These are phyloP conservation scores for Agrochola litura DNA, from an alignment of 2,888 invertebrate species.

Conservation along the genomic window DNA sequence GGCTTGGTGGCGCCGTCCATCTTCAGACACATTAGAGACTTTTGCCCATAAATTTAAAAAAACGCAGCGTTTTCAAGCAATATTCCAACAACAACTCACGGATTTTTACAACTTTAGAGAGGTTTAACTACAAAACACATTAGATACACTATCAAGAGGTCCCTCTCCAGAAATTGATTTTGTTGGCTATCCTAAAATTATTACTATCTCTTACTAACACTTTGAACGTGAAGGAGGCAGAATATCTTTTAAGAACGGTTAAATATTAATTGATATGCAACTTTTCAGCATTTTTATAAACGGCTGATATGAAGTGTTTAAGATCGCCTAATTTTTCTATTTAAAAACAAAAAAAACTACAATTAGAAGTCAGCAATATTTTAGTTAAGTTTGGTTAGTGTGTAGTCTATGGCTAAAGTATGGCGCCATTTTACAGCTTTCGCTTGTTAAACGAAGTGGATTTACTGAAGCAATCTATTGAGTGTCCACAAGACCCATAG, in stretches of 20 bases:
- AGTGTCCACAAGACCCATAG: conserved; percentile 32
- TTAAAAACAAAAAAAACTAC: too few relatives aligned
- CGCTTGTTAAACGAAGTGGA: conserved; percentile 13
- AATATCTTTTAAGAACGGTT: not conserved
- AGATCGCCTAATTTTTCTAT: not conserved
- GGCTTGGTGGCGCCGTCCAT: too few relatives aligned
- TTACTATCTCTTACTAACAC: not conserved
- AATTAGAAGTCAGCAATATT: not conserved
- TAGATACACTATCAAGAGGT: not conserved
- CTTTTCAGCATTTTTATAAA: not conserved
- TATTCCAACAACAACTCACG: not conserved
- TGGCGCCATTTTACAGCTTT: not conserved
- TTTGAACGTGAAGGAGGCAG: not conserved
- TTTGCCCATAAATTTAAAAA: too few relatives aligned
- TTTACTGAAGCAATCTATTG: conserved; percentile 35
- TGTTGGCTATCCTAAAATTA: not conserved
- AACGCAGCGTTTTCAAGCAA: not conserved
- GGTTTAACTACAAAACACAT: too few relatives aligned
- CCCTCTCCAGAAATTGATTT: not conserved
- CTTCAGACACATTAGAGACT: too few relatives aligned
- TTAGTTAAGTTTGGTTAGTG: not conserved
- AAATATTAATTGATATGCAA: not conserved
- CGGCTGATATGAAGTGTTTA: not conserved
- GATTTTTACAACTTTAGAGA: too few relatives aligned
- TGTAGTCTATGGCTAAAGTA: not conserved